Evolutionary conservation across 2,888 invertebrate species (phyloP).

Genomic region (Nomada fucata): DNA sequence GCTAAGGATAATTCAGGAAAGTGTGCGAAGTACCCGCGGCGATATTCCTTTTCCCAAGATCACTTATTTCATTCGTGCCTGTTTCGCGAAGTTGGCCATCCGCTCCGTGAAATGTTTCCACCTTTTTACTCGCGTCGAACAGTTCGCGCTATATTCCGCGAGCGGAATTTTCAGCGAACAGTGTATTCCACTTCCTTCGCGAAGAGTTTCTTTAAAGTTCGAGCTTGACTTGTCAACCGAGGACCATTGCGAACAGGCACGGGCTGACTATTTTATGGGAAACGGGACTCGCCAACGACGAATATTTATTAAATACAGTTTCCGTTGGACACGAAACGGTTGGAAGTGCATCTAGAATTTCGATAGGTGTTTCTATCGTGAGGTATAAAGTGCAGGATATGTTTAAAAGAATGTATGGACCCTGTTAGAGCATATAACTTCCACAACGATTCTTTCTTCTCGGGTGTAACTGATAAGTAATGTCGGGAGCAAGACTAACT

Average conservation of each 20-base stretch:
- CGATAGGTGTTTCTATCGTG: too few species aligned
- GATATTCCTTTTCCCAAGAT: constrained; percentile 17
- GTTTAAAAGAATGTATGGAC: too few species aligned
- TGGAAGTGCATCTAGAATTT: too few species aligned
- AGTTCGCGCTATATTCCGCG: background rate
- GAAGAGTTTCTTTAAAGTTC: constrained; percentile 21
- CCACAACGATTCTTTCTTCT: too few species aligned
- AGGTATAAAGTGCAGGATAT: too few species aligned
- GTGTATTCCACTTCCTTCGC: constrained; percentile 23
- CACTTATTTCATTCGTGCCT: constrained; percentile 22
- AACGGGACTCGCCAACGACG: background rate
- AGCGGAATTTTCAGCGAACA: constrained; percentile 15
- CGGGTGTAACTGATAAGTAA: too few species aligned
- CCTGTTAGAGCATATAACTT: too few species aligned
- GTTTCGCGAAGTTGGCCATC: constrained; percentile 5
- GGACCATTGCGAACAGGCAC: background rate
- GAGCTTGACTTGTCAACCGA: constrained; percentile 32
- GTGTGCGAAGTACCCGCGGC: constrained; percentile 24
- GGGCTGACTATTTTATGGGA: too few species aligned
- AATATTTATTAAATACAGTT: background rate
- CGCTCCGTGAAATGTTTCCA: background rate
- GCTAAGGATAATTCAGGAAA: constrained; percentile 17
- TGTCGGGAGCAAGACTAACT: too few species aligned
- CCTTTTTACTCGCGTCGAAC: background rate
- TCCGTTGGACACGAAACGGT: too few species aligned